Evolutionary conservation across 2,113 vertebrate genomes (phyloP), one percentile per base, ranked within the genome.

Genomic region (cat (Felis catus)): DNA sequence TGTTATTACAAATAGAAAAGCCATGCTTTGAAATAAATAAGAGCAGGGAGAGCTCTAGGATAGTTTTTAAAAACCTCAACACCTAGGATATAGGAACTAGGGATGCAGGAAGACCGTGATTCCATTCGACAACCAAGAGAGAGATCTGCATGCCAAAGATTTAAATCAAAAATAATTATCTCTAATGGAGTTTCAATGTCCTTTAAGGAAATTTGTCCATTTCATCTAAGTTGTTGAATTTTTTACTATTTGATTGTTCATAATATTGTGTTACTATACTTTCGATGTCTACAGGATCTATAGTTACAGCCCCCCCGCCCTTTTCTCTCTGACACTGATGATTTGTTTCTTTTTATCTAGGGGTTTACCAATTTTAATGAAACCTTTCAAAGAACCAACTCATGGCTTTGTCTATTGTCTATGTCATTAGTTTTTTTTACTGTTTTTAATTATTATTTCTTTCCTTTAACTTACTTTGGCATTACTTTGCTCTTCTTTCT

Each of bases 181-280:
- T 90, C 61, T 73, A 76, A n/a, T 80, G 15, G 23, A 95, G 45
- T 85, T 74, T 92, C 55, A 89, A 86, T 27, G n/a, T 84, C 45
- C n/a, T 95, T 91, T 84, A 79, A 95, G n/a, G 65, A 85, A 81
- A 66, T 82, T 41, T 93, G 58, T 94, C 61, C 25, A 39, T 73
- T 70, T 97, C 74, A 94, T 63, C 45, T 87, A 79, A 94, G 31
- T 23, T 71, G 27, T 31, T 94, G 63, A 88, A 95, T 65, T 92
- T 92, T 83, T 76, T 88, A 81, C 2, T 58, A 74, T 73, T 78
- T 82, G 93, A 36, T 51, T 73, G 21, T 68, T 89, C 31, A 94
- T 45, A 86, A 73, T 65, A 58, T 58, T 89, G 36, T 91, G 53
- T 92, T 95, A 78, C 39, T 95, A 94, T 78, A 39, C 51, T 93